phyloP scores from a whole-genome alignment of 2,113 vertebrate species.

The Piprites chloris region DNA sequence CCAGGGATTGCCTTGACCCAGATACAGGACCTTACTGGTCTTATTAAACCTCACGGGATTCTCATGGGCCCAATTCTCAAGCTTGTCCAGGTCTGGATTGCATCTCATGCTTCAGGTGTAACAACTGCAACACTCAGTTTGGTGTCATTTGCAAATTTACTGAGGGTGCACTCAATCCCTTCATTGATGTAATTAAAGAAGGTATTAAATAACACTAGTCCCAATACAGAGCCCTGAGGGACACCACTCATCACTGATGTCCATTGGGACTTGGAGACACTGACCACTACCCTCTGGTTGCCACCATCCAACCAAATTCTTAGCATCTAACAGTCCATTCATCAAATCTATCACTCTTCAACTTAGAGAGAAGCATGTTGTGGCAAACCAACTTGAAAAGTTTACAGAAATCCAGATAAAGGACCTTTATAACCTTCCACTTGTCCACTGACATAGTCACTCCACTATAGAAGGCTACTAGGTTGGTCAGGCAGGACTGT shows the following conservation, averaged over 20 bases:
- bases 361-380: not conserved
- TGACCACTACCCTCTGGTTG: not conserved
- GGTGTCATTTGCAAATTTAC: not conserved
- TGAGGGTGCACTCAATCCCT: not conserved
- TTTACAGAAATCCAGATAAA: not conserved
- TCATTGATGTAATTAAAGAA: not conserved
- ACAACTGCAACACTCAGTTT: not conserved
- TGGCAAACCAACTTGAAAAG: not conserved
- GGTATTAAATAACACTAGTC: not conserved
- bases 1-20: not conserved
- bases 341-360: not conserved
- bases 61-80: not conserved
- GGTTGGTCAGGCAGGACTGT: not conserved
- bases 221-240: accelerated
- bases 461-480: not conserved
- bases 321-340: not conserved
- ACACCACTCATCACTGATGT: not conserved
- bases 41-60: not conserved
- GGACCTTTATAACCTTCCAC: not conserved
- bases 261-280: not conserved
- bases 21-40: not conserved
- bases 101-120: not conserved
- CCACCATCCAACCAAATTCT: not conserved
- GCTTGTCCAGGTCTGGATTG: not conserved
- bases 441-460: not conserved